Conservation (phyloP, 2,888 invertebrate genomes). For the Nipponacmea schrenckii region DNA sequence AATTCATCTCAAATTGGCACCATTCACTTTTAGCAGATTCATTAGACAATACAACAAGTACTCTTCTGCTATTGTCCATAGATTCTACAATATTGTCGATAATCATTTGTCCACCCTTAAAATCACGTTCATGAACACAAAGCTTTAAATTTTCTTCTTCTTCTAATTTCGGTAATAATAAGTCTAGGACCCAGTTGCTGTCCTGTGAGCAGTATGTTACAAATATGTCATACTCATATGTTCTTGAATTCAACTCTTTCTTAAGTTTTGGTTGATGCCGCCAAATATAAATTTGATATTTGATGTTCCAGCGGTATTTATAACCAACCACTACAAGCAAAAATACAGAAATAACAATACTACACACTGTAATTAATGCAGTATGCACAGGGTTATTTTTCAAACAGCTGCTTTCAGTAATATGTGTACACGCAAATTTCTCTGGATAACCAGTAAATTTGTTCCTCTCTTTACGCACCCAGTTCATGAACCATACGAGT, state of each 20-base stretch:
- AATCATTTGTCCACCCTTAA: conserved; percentile 77
- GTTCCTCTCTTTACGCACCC: too few relatives aligned
- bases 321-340: conserved; percentile 59
- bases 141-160: conserved; percentile 67
- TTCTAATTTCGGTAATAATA: conserved; percentile 76
- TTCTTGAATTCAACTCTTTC: conserved; percentile 10
- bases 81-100: conserved; percentile 78
- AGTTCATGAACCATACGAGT: too few relatives aligned
- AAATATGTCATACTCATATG: conserved; percentile 75
- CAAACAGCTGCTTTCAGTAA: neutral
- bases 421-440: too few relatives aligned
- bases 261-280: conserved; percentile 47
- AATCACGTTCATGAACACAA: conserved; percentile 79
- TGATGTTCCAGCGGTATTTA: conserved; percentile 72
- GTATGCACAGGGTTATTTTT: neutral
- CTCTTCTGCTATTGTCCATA: conserved; percentile 76
- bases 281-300: conserved; percentile 71
- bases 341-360: conserved; percentile 23
- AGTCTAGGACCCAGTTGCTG: conserved; percentile 75
- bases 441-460: too few relatives aligned
- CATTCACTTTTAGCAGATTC: conserved; percentile 77
- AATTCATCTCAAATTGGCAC: conserved; percentile 80
- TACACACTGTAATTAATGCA: neutral
- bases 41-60: conserved; percentile 76
- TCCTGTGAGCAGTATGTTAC: conserved; percentile 78